Base-by-base conservation (phyloP, 1,140 invertebrate species). In the Pseudomyrmex dendroicus region DNA sequence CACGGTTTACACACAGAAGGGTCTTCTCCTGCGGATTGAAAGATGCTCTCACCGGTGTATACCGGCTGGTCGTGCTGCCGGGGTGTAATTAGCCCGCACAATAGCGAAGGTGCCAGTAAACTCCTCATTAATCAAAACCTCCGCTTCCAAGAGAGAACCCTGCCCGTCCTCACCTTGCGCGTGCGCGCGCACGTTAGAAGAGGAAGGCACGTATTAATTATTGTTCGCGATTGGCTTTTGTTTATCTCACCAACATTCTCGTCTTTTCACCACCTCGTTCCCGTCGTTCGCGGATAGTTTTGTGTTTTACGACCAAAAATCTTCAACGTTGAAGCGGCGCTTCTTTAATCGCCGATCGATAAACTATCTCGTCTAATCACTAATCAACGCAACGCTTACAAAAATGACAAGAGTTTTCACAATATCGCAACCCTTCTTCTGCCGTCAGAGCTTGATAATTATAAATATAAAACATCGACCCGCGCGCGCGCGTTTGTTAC, bases 121-220 rank as follows among this genome's bases (percentile, higher is more conserved):
- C 84, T 91, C 73, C 82, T 91, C 88, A 86, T 91, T 91, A 91
- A 91, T 91, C 90, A 90, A 90, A 91, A 88, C 62, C 85, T 66
- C 83, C 15, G 86, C 73, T 84, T 72, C 77, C 64, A 78, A 80
- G 78, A 77, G 82, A 76, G 67, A 80, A 84, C 74, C 83, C 63
- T 48, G 17, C 50, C 62, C 48, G 25, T 67, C 70, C 57, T 50
- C 46, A 35, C 7, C 35, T 35, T 35, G 35, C 35, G 35, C 35
- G 35, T 35, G 35, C 35, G 35, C 59, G 35, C 46, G 17, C 67
- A 17, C 70, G 20, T 5, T 77, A n/a, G 25, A 20, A 77, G 20
- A 15, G 64, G 64, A 68, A 62, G 57, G 73, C 62, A 35, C 76
- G 84, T 87, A 90, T 90, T 91, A 91, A 90, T 90, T 91, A 91